These are phyloP conservation scores for Pao palembangensis DNA, from an alignment of 2,113 vertebrate species.

Conservation along the genomic window DNA sequence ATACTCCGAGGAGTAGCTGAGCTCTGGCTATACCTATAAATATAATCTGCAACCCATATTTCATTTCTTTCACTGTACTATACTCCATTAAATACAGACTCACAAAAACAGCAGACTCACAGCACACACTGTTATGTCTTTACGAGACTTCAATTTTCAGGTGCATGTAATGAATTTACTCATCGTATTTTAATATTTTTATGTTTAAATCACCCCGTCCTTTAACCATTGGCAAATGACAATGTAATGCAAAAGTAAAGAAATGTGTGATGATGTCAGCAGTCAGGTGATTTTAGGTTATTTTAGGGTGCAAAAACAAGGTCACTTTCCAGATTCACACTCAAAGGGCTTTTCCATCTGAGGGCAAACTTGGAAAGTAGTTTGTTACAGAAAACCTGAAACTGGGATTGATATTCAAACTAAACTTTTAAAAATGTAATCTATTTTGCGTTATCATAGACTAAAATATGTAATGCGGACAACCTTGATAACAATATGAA, in stretches of 20 bases:
- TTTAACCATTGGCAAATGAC: conserved; percentile 10
- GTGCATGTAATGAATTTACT: too few species aligned
- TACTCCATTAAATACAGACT: background rate
- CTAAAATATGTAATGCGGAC: background rate
- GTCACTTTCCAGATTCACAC: conserved; percentile 40
- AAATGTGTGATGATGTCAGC: conserved; percentile 31
- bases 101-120: too few species aligned
- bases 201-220: background rate
- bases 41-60: background rate
- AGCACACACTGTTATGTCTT: too few species aligned
- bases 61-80: background rate
- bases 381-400: background rate
- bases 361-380: background rate
- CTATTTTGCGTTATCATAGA: background rate
- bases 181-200: too few species aligned
- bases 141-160: too few species aligned
- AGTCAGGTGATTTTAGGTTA: conserved; percentile 61
- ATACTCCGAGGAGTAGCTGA: background rate
- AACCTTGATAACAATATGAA: background rate
- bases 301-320: conserved; percentile 68
- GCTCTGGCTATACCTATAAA: too few species aligned
- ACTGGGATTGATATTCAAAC: background rate
- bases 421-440: background rate
- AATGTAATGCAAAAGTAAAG: conserved; percentile 21
- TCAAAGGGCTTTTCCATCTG: conserved; percentile 5